phyloP scores from a whole-genome alignment of 92 coral and sea anemone genomes.

The Zoanthus gigantus region DNA sequence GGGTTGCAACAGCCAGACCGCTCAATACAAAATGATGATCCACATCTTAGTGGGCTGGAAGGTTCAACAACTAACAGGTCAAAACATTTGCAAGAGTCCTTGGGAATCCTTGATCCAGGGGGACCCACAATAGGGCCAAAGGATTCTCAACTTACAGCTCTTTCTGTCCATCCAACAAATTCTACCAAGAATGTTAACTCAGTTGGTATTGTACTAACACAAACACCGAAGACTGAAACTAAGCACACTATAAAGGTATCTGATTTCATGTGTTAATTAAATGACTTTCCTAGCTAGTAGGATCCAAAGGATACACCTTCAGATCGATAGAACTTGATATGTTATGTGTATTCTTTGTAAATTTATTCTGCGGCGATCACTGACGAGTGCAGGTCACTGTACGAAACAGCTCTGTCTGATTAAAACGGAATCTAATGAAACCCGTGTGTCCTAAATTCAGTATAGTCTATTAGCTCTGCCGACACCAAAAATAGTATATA shows the following conservation, averaged over 20 bases:
- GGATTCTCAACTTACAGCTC: background rate
- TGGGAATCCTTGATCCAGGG: constrained; percentile 45
- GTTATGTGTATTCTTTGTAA: too few relatives aligned
- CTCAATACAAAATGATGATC: constrained; percentile 3
- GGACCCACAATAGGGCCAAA: constrained; percentile 11
- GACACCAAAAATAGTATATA: too few relatives aligned
- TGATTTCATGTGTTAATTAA: background rate
- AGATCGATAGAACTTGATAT: too few relatives aligned
- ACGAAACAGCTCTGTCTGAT: too few relatives aligned
- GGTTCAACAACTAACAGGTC: constrained; percentile 1
- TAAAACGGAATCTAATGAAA: too few relatives aligned
- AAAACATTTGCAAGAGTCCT: constrained; percentile 21
- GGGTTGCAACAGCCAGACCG: constrained; percentile 28
- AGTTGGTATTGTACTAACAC: background rate
- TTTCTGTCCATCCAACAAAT: background rate
- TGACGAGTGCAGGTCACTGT: too few relatives aligned
- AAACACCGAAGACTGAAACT: background rate
- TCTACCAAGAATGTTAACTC: background rate
- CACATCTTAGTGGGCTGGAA: background rate
- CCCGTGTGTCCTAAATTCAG: too few relatives aligned
- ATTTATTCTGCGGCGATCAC: too few relatives aligned
- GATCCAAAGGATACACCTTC: too few relatives aligned
- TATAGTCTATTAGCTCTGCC: too few relatives aligned
- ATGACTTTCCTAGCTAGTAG: too few relatives aligned
- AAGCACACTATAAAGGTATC: constrained; percentile 19